A percentile compares a stretch with the other conserved stretches of the same genome.
Conservation (phyloP, 2,888 invertebrate genomes). For the Crocallis elinguaria region DNA sequence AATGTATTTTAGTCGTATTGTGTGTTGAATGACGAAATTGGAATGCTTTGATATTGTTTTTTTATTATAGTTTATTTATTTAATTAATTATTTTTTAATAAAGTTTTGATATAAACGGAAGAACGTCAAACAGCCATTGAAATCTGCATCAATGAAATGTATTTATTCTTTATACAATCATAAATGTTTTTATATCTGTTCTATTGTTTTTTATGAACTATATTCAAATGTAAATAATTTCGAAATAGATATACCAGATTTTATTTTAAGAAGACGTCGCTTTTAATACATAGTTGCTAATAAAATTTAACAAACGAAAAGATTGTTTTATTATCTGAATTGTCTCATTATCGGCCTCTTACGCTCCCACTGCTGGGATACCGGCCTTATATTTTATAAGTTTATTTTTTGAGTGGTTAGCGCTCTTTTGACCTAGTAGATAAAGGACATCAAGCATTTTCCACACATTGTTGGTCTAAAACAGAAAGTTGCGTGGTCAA, state of each 20-base stretch:
- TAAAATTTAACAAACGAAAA: conserved; percentile 60
- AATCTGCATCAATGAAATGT: conserved; percentile 3
- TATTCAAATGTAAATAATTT: conserved; percentile 40
- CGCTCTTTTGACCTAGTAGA: too few relatives aligned
- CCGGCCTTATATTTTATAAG: too few relatives aligned
- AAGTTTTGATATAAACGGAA: not conserved
- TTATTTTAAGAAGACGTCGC: conserved; percentile 56
- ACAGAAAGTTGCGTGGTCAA: too few relatives aligned
- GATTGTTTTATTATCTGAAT: conserved; percentile 30
- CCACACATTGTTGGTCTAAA: too few relatives aligned
- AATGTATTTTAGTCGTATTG: conserved; percentile 19
- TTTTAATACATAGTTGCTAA: conserved; percentile 66
- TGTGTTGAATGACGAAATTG: conserved; percentile 14
- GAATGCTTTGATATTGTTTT: conserved; percentile 2
- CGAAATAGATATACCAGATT: conserved; percentile 44
- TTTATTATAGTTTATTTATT: conserved; percentile 11
- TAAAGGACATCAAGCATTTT: too few relatives aligned
- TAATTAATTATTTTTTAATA: not conserved
- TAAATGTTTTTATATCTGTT: conserved; percentile 17
- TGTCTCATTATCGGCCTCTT: not conserved
- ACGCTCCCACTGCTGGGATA: not conserved
- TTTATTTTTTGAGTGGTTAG: too few relatives aligned
- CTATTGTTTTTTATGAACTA: conserved; percentile 26
- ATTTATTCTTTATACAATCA: not conserved
- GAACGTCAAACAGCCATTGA: not conserved